phyloP scores from a whole-genome alignment of 2,113 vertebrate species.

The Oncorhynchus tshawytscha region DNA sequence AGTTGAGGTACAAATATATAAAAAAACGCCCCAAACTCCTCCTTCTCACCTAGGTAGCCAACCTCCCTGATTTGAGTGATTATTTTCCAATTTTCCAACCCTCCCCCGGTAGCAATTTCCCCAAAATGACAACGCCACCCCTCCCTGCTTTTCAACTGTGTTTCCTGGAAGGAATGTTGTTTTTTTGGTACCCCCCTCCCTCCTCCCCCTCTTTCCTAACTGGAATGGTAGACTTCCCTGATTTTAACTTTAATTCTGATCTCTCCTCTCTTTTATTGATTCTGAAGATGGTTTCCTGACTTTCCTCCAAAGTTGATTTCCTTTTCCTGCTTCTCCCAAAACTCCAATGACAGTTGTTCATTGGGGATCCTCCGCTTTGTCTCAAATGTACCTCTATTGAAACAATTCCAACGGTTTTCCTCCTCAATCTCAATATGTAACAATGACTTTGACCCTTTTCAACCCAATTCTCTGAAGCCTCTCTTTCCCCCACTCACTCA shows the following conservation, averaged over 20 bases:
- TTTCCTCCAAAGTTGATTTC: constrained; percentile 43
- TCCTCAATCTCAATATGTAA: constrained; percentile 49
- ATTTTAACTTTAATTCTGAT: constrained; percentile 55
- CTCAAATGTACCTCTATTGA: constrained; percentile 54
- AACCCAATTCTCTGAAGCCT: constrained; percentile 46
- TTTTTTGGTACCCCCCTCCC: constrained; percentile 55
- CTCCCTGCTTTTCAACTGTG: constrained; percentile 67
- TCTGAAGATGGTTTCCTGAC: constrained; percentile 40
- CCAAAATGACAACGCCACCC: constrained; percentile 59
- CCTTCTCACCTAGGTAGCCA: constrained; percentile 65
- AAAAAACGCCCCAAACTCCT: constrained; percentile 64
- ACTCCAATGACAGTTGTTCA: constrained; percentile 69
- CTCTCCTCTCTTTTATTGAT: constrained; percentile 51
- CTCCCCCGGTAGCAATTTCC: constrained; percentile 55
- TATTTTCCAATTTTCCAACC: constrained; percentile 64
- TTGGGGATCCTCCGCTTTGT: constrained; percentile 68
- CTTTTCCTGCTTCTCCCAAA: constrained; percentile 55
- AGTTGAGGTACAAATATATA: constrained; percentile 77
- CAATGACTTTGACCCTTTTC: constrained; percentile 44
- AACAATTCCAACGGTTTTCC: constrained; percentile 52
- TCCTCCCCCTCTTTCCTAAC: constrained; percentile 58
- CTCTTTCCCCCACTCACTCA: constrained; percentile 27
- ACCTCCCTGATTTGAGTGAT: constrained; percentile 71
- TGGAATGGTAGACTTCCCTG: constrained; percentile 67
- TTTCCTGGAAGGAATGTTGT: constrained; percentile 67